Evolutionary conservation across 2,113 vertebrate species (phyloP), one percentile per base, ranked within the genome.

Genomic region (Toxotes jaculatrix): DNA sequence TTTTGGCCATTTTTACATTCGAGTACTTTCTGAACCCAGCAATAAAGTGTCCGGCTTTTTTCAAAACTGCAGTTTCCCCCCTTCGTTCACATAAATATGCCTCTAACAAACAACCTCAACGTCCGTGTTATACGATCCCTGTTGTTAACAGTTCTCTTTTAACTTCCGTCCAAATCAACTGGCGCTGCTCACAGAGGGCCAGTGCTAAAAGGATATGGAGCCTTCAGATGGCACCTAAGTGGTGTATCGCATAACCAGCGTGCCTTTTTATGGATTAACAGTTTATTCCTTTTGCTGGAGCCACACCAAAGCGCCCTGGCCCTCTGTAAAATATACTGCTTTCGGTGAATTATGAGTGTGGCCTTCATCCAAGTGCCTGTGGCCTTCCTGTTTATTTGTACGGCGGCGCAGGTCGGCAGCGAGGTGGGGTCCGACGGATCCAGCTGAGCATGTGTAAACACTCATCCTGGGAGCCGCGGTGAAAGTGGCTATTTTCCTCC

Each of bases 321-420:
- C 80, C 69, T 84, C 66, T 88, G 88, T 93, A 86, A 92, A 95
- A 96, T 88, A 94, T 74, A 89, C 86, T 75, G 93, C 89, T 95
- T 94, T 91, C 38, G 86, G 88, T 94, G 87, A 91, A 87, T 96
- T 95, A 89, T 94, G 95, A 79, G 90, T 42, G 94, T 94, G 86
- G 93, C 92, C 89, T 64, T 71, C 61, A 34, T 94, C 94, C 94
- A 95, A 82, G 86, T 83, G 91, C 87, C 93, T 93, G 93, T 45
- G 92, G 94, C 93, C 95, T 92, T 94, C 93, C 93, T 95, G 95
- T 96, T 96, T 96, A 92, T 95, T 96, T 96, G 94, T 91, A 90
- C 92, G 93, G 71, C 88, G 86, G 89, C 78, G 94, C 94, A 94
- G 90, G 95, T 93, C 53, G 86, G 74, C 60, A 1, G 65, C 43